Conservation (phyloP, 2,888 invertebrate genomes). For the Luperina nickerlii region DNA sequence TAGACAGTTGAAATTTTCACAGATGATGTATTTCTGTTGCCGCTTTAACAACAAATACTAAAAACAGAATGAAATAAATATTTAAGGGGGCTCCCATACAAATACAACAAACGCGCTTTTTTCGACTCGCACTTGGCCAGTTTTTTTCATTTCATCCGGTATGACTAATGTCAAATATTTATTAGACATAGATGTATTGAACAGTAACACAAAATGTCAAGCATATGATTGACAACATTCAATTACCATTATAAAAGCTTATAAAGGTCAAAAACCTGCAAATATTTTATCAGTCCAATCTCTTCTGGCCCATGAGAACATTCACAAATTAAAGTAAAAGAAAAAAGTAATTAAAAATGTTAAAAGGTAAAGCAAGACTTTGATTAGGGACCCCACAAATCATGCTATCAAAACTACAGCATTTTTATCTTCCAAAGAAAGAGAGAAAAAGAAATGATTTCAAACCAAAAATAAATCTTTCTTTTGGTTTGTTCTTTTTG, state of each 20-base stretch:
- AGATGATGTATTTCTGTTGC: too few relatives aligned
- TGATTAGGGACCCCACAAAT: constrained; percentile 59
- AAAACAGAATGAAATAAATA: too few relatives aligned
- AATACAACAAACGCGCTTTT: too few relatives aligned
- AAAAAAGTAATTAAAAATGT: constrained; percentile 39
- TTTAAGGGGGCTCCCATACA: too few relatives aligned
- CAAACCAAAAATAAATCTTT: constrained; percentile 50
- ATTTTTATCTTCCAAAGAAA: constrained; percentile 43
- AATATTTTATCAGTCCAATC: constrained; percentile 15
- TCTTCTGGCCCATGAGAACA: constrained; percentile 3
- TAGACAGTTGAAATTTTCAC: too few relatives aligned
- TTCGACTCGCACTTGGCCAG: too few relatives aligned
- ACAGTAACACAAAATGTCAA: constrained; percentile 18
- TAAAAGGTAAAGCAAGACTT: constrained; percentile 36
- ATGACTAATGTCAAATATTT: constrained; percentile 9
- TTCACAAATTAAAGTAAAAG: constrained; percentile 12
- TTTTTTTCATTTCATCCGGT: neutral
- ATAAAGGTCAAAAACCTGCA: constrained; percentile 26
- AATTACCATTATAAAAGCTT: constrained; percentile 1
- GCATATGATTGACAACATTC: constrained; percentile 20
- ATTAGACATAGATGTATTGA: constrained; percentile 2
- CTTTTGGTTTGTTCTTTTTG: constrained; percentile 27
- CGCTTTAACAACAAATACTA: too few relatives aligned
- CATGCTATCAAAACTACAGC: constrained; percentile 45
- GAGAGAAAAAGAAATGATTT: constrained; percentile 27